phyloP scores from a whole-genome alignment of 1,140 invertebrate species.

The Phymastichus coffea region DNA sequence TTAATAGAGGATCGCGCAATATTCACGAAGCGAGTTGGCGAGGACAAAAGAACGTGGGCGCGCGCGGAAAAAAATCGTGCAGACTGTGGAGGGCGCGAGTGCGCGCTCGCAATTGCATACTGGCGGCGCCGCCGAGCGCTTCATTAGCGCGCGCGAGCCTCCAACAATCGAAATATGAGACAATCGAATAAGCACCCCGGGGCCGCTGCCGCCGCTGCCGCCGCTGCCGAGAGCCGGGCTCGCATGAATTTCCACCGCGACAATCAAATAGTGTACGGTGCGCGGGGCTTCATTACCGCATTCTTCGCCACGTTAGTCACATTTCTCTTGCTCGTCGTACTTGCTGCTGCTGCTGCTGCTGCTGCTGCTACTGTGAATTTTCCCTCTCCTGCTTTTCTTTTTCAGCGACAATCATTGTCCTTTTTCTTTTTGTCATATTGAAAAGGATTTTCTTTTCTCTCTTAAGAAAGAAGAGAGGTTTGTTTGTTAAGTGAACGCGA shows the following conservation, averaged over 20 bases:
- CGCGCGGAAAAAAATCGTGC: not conserved
- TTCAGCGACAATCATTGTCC: too few species aligned
- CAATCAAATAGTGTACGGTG: slow-evolving; percentile 19
- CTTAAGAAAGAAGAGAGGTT: too few species aligned
- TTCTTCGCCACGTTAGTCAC: slow-evolving; percentile 5
- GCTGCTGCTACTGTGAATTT: too few species aligned
- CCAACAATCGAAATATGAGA: slow-evolving; percentile 17
- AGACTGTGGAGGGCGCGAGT: too few species aligned
- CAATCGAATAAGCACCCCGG: slow-evolving; percentile 10
- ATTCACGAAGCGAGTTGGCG: not conserved
- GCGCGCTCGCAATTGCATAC: too few species aligned
- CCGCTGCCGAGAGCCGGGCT: not conserved
- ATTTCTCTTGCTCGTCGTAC: not conserved
- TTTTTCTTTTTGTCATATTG: too few species aligned
- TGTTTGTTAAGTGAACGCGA: too few species aligned
- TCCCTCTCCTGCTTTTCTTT: not conserved
- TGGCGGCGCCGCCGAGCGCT: not conserved
- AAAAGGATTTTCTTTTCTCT: too few species aligned
- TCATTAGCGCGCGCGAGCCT: slow-evolving; percentile 23
- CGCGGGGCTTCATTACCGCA: slow-evolving; percentile 10
- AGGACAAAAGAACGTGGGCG: not conserved
- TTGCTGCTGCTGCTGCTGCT: too few species aligned
- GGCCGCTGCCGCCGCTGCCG: not conserved
- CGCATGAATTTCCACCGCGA: not conserved
- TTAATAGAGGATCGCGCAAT: not conserved